Conservation (phyloP, 1,140 invertebrate genomes). For the Drosophila orosa region DNA sequence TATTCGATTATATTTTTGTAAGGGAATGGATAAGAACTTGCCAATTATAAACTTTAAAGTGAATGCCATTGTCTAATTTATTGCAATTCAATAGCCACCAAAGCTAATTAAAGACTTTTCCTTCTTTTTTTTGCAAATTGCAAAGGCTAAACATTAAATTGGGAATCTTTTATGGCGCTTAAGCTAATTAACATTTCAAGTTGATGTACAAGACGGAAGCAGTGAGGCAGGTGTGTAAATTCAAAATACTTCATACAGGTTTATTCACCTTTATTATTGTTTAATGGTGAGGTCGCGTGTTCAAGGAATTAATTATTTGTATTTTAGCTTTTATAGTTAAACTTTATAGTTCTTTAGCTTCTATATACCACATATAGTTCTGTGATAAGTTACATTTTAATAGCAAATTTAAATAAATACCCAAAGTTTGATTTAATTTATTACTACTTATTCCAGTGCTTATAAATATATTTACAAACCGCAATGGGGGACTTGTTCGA, state of each 20-base stretch:
- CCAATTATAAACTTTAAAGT: neutral
- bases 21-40: neutral
- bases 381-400: neutral
- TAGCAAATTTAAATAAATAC: neutral
- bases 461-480: neutral
- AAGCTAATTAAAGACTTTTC: constrained; percentile 17
- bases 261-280: constrained; percentile 15
- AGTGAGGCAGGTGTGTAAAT: constrained; percentile 12
- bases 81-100: constrained; percentile 6
- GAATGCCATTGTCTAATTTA: constrained; percentile 8
- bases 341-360: too few species aligned
- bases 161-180: constrained; percentile 20
- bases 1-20: neutral
- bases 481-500: neutral
- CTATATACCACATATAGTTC: too few species aligned
- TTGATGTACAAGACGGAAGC: constrained; percentile 12
- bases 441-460: neutral
- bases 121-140: constrained; percentile 30
- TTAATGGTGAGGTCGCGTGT: constrained; percentile 5
- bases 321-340: neutral
- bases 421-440: neutral
- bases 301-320: constrained; percentile 6
- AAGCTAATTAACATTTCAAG: constrained; percentile 42
- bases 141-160: constrained; percentile 29
- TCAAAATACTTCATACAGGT: constrained; percentile 6